Conservation (phyloP, 2,888 invertebrate genomes). For the Pammene aurita region DNA sequence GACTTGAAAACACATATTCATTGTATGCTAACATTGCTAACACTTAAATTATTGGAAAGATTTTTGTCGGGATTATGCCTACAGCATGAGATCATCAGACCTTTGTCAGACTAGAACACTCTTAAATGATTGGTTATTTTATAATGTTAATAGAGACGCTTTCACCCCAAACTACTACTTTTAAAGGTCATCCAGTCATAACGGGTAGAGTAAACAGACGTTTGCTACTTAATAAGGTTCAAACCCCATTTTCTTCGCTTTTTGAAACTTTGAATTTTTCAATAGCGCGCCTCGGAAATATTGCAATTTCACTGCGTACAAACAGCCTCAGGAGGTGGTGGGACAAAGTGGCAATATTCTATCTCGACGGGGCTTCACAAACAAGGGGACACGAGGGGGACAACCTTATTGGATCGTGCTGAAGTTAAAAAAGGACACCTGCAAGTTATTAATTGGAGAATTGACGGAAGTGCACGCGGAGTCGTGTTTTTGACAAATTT, state of each 20-base stretch:
- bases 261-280: constrained; percentile 64
- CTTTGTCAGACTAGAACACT: no score
- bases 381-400: constrained; percentile 75
- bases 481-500: constrained; percentile 83
- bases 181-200: constrained; percentile 19
- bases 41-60: no score
- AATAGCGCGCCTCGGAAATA: constrained; percentile 70
- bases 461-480: constrained; percentile 79
- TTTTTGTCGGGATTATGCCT: no score
- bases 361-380: constrained; percentile 81
- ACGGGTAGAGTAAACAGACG: constrained; percentile 30
- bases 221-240: constrained; percentile 40
- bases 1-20: no score
- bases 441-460: constrained; percentile 82
- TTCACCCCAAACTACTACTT: background rate
- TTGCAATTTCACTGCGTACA: constrained; percentile 75
- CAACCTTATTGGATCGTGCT: constrained; percentile 45
- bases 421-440: constrained; percentile 55
- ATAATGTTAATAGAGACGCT: background rate
- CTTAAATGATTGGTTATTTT: background rate
- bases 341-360: constrained; percentile 83
- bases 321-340: constrained; percentile 75
- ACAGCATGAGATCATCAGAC: no score
- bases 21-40: no score
- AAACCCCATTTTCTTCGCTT: constrained; percentile 48